phyloP scores from a whole-genome alignment of 2,797 vertebrate genomes.

The Heliangelus exortis region DNA sequence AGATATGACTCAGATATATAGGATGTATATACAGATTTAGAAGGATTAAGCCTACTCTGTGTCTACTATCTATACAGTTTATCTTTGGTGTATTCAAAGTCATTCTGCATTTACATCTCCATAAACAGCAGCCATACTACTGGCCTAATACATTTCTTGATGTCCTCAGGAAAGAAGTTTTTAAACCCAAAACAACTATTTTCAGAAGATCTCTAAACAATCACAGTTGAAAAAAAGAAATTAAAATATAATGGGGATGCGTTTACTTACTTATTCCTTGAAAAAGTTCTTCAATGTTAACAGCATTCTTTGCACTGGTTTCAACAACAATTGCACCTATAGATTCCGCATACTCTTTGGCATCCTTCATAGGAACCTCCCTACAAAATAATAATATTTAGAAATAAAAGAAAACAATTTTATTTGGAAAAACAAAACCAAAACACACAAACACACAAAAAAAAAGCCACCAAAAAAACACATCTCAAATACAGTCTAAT shows the following conservation, averaged over 20 bases:
- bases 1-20: neutral
- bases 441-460: too few species aligned
- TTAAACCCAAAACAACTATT: neutral
- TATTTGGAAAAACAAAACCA: too few species aligned
- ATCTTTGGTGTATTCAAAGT: neutral
- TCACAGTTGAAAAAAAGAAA: neutral
- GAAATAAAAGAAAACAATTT: neutral
- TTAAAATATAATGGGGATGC: neutral
- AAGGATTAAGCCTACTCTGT: neutral
- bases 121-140: neutral
- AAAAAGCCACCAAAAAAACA: too few species aligned
- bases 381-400: conserved; percentile 74
- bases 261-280: conserved; percentile 95
- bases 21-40: neutral
- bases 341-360: conserved; percentile 96
- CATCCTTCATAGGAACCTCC: conserved; percentile 96
- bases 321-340: conserved; percentile 98
- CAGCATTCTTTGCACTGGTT: conserved; percentile 96
- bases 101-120: neutral
- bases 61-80: neutral
- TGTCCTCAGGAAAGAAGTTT: neutral
- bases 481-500: neutral
- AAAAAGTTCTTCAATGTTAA: conserved; percentile 97
- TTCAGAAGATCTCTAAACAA: neutral
- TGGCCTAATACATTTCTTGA: neutral